phyloP scores from a whole-genome alignment of 2,797 vertebrate species.

The Sandelia bainsii region DNA sequence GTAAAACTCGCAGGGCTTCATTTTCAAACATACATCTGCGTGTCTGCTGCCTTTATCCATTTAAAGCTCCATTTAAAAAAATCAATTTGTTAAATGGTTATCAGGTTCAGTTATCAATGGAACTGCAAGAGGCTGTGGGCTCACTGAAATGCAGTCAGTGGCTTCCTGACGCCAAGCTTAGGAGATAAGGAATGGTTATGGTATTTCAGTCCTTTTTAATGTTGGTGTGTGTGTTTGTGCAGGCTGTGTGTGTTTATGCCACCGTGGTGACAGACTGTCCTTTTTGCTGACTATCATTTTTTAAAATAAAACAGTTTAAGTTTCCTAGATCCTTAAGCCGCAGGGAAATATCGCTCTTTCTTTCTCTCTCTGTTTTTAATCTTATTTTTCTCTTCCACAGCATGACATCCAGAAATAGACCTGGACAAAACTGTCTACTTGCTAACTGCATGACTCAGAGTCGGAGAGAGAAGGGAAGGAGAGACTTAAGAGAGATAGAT shows the following conservation, averaged over 20 bases:
- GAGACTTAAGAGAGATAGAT: constrained; percentile 4
- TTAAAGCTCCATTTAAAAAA: constrained; percentile 70
- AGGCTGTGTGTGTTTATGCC: constrained; percentile 18
- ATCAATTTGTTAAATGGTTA: constrained; percentile 76
- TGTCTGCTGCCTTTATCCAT: constrained; percentile 46
- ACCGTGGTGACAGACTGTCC: constrained; percentile 53
- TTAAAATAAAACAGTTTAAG: constrained; percentile 64
- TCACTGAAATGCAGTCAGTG: constrained; percentile 40
- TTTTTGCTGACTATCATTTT: constrained; percentile 66
- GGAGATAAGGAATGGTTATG: constrained; percentile 48
- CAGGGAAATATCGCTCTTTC: constrained; percentile 62
- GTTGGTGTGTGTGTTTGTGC: constrained; percentile 4
- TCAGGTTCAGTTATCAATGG: constrained; percentile 70
- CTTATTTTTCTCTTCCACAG: constrained; percentile 68
- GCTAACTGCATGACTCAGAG: constrained; percentile 73
- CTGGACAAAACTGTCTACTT: constrained; percentile 72
- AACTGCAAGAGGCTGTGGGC: constrained; percentile 42
- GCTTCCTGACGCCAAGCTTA: constrained; percentile 48
- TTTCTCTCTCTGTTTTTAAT: constrained; percentile 66
- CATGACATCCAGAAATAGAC: constrained; percentile 80
- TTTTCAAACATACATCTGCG: constrained; percentile 31
- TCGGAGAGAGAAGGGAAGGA: constrained; percentile 13
- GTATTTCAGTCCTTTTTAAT: constrained; percentile 42
- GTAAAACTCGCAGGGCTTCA: constrained; percentile 14
- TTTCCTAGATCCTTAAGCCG: constrained; percentile 72